Evolutionary conservation across 1,140 invertebrate species (phyloP).

Genomic region (Apocrypta bakeri): DNA sequence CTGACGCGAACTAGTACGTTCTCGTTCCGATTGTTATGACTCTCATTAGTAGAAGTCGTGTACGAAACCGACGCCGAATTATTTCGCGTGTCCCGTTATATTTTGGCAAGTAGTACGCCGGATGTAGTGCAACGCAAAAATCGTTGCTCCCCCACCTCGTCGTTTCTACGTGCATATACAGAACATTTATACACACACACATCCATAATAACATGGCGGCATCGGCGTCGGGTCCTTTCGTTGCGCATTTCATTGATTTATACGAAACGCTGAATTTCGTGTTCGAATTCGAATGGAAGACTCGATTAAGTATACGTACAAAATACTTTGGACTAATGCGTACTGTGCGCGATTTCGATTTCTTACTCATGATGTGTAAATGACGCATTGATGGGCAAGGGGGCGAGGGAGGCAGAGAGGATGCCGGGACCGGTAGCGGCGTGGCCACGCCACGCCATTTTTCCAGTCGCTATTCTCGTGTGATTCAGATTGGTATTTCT

Average conservation of each 20-base stretch:
- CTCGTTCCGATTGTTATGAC: background rate
- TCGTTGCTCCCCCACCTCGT: background rate
- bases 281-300: no score
- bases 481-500: background rate
- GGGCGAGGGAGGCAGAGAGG: background rate
- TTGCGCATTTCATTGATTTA: background rate
- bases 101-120: background rate
- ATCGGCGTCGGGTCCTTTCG: background rate
- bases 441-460: constrained; percentile 58
- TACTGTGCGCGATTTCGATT: background rate
- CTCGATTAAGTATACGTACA: no score
- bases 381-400: background rate
- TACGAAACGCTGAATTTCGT: no score
- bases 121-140: background rate
- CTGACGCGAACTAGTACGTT: background rate
- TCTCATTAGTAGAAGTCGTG: no score
- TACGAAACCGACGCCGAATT: background rate
- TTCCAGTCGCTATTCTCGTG: constrained; percentile 4
- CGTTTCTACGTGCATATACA: no score
- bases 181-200: background rate
- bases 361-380: background rate
- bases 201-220: background rate
- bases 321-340: no score
- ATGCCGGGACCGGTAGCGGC: constrained; percentile 1
- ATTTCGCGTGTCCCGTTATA: background rate